Conservation (phyloP, 2,888 invertebrate genomes). For the Halictus ligatus region DNA sequence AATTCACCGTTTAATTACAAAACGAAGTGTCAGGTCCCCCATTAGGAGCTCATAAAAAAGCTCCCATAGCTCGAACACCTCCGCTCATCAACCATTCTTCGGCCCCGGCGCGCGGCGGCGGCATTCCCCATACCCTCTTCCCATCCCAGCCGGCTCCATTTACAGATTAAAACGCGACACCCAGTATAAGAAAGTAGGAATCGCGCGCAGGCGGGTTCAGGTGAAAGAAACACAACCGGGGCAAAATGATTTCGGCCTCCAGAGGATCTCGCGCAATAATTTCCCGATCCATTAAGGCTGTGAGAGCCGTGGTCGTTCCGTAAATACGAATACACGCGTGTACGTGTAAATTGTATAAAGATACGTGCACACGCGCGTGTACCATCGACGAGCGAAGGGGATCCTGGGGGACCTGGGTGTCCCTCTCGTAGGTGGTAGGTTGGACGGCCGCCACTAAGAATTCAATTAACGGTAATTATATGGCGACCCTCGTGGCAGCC, state of each 20-base stretch:
- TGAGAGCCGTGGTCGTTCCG: constrained; percentile 35
- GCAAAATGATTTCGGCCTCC: constrained; percentile 59
- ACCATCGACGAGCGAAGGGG: neutral
- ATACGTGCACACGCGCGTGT: constrained; percentile 18
- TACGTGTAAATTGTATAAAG: neutral
- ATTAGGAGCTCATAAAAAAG: constrained; percentile 9
- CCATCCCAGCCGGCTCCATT: constrained; percentile 40
- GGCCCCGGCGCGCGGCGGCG: neutral
- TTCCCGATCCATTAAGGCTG: constrained; percentile 70
- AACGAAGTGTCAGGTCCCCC: constrained; percentile 3
- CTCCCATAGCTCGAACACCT: constrained; percentile 3
- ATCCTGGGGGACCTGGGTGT: constrained; percentile 46
- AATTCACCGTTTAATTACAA: neutral
- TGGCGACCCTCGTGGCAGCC: constrained; percentile 66
- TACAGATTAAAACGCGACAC: constrained; percentile 61
- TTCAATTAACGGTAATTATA: constrained; percentile 83
- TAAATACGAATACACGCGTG: constrained; percentile 22
- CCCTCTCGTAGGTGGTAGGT: constrained; percentile 66
- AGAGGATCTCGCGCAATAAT: constrained; percentile 63
- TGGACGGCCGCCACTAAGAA: constrained; percentile 79
- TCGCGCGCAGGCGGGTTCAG: constrained; percentile 34
- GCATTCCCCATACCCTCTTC: neutral
- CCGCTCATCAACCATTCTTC: neutral
- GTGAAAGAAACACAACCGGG: constrained; percentile 52
- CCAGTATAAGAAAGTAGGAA: constrained; percentile 44